Base-by-base conservation (phyloP, 1,140 invertebrate genomes). In the Chlorops oryzae region DNA sequence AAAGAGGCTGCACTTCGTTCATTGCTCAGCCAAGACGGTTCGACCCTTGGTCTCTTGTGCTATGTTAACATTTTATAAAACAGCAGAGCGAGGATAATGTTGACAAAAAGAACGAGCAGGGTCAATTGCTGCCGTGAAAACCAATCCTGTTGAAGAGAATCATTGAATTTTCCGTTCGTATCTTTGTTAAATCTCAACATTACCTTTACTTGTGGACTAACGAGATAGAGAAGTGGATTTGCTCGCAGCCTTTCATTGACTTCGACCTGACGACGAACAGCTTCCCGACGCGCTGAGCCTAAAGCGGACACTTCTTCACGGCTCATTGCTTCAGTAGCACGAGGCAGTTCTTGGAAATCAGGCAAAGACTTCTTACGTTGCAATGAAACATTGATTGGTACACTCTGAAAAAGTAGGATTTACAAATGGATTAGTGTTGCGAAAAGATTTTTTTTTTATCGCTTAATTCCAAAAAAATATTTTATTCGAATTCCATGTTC, bases 161-260 rank as follows among this genome's bases (percentile, higher is more conserved):
- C 13, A 48, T 22, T 28, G 20, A 39, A 17, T 28, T 25, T 3
- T 6, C 32, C 35, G 24, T n/a, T 18, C 7, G 24, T 21, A 38
- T 15, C 12, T 2, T 25, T 18, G 41, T 35, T 38, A 43, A 44
- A 23, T 3, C 13, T 27, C 15, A 20, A 37, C 22, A 76, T 80
- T 79, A 98, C 95, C 89, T 94, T 95, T 59, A 98, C 87, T 80
- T 91, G 86, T 61, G 93, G 92, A 87, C 91, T 94, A 83, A 92
- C 85, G 72, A 97, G 79, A 74, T 95, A 96, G 47, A 96, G 82
- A 54, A 97, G 78, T 59, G 94, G 94, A 80, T 96, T 96, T 59
- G 90, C 90, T 69, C 89, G 80, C 49, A 94, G 82, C 73, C 89
- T 83, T 75, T 97, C 94, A 47, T 88, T 85, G 72, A 96, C 87